phyloP scores from a whole-genome alignment of 2,797 vertebrate species.

The Acipenser ruthenus region DNA sequence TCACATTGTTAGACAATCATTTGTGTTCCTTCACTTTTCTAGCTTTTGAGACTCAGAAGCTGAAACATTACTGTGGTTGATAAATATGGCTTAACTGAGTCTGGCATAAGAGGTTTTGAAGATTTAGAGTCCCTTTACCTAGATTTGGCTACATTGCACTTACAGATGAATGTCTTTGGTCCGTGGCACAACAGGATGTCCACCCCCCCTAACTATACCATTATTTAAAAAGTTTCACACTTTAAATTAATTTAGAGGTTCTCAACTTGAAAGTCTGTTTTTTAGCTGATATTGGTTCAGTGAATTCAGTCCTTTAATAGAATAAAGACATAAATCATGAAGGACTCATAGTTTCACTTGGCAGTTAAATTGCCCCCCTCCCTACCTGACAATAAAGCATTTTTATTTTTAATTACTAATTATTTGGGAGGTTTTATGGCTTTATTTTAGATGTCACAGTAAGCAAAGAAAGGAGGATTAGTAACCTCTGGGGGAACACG shows the following conservation, averaged over 20 bases:
- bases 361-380: slow-evolving; percentile 24
- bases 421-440: slow-evolving; percentile 68
- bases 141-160: slow-evolving; percentile 51
- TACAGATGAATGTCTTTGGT: slow-evolving; percentile 44
- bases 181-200: slow-evolving; percentile 44
- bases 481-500: slow-evolving; percentile 62
- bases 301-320: slow-evolving; percentile 29
- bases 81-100: slow-evolving; percentile 56
- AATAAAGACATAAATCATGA: slow-evolving; percentile 31
- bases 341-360: slow-evolving; percentile 25
- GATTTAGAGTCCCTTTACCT: slow-evolving; percentile 73
- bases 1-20: too few relatives aligned
- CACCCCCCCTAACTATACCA: slow-evolving; percentile 32
- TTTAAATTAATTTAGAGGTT: slow-evolving; percentile 18
- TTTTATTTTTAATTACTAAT: slow-evolving; percentile 65
- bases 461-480: slow-evolving; percentile 70
- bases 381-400: slow-evolving; percentile 40
- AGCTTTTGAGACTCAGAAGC: too few relatives aligned
- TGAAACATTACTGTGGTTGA: slow-evolving; percentile 39
- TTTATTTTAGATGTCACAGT: slow-evolving; percentile 75
- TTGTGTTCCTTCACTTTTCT: too few relatives aligned
- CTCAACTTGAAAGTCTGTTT: slow-evolving; percentile 26
- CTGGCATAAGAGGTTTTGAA: slow-evolving; percentile 51
- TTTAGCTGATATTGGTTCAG: slow-evolving; percentile 35
- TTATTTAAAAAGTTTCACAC: too few relatives aligned